Conservation (phyloP, 2,797 vertebrate genomes). For the Odontamblyopus lacepedii region DNA sequence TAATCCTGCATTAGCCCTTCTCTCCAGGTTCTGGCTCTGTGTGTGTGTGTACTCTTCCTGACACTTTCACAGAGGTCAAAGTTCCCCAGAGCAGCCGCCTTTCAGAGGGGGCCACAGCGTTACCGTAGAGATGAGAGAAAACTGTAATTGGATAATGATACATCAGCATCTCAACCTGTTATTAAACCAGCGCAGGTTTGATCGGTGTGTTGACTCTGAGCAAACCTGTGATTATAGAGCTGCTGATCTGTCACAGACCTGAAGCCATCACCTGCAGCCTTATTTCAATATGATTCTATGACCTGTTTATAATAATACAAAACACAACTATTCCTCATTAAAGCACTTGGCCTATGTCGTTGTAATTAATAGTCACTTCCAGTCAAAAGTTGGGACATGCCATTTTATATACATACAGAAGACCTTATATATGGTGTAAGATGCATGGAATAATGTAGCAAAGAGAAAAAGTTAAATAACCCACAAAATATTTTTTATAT, state of each 20-base stretch:
- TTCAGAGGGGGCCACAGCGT: conserved; percentile 61
- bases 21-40: conserved; percentile 34
- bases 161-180: conserved; percentile 64
- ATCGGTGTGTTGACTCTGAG: conserved; percentile 14
- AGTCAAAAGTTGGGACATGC: too few relatives aligned
- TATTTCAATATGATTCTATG: conserved; percentile 4
- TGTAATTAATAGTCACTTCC: background rate
- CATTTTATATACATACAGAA: too few relatives aligned
- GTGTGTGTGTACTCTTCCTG: conserved; percentile 27
- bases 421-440: too few relatives aligned
- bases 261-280: conserved; percentile 45
- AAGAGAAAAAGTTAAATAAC: too few relatives aligned
- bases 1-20: conserved; percentile 58
- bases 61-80: conserved; percentile 69
- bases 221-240: conserved; percentile 68
- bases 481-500: too few relatives aligned
- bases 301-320: background rate
- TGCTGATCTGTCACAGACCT: conserved; percentile 65
- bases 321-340: background rate
- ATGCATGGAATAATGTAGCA: too few relatives aligned
- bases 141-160: conserved; percentile 78
- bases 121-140: conserved; percentile 73
- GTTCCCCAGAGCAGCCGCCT: conserved; percentile 64
- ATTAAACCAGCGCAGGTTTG: conserved; percentile 56
- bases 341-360: background rate